Conservation (phyloP, 2,888 invertebrate genomes). For the Ceraclea dissimilis region DNA sequence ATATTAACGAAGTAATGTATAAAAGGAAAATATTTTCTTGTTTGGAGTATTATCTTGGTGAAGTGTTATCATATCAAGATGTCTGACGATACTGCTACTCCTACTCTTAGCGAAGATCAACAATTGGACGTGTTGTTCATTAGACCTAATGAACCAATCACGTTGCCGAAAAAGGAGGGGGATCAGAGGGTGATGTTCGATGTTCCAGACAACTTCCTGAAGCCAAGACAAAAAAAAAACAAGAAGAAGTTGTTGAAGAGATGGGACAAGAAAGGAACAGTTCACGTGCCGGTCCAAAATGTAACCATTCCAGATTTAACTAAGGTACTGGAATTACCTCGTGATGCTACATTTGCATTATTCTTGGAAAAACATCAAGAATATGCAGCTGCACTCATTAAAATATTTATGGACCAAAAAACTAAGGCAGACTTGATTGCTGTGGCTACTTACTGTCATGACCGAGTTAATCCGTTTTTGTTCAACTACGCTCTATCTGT, state of each 20-base stretch:
- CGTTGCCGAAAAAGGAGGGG: slow-evolving; percentile 52
- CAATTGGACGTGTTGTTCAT: neutral
- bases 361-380: slow-evolving; percentile 64
- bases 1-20: too few relatives aligned
- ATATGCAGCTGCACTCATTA: slow-evolving; percentile 63
- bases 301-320: slow-evolving; percentile 50
- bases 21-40: too few relatives aligned
- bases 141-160: slow-evolving; percentile 53
- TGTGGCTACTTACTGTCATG: slow-evolving; percentile 47
- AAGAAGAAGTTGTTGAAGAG: slow-evolving; percentile 46
- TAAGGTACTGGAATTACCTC: slow-evolving; percentile 48
- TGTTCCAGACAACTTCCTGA: slow-evolving; percentile 41
- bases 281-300: slow-evolving; percentile 48
- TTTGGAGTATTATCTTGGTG: too few relatives aligned
- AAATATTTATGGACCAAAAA: slow-evolving; percentile 56
- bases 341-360: slow-evolving; percentile 61
- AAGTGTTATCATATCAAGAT: too few relatives aligned
- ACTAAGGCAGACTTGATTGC: slow-evolving; percentile 48
- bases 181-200: slow-evolving; percentile 48
- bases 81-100: too few relatives aligned
- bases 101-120: too few relatives aligned
- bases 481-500: slow-evolving; percentile 56
- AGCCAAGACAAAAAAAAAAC: neutral
- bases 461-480: slow-evolving; percentile 52
- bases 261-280: slow-evolving; percentile 45